phyloP scores from a whole-genome alignment of 2,888 invertebrate species.

The Encarsia formosa region DNA sequence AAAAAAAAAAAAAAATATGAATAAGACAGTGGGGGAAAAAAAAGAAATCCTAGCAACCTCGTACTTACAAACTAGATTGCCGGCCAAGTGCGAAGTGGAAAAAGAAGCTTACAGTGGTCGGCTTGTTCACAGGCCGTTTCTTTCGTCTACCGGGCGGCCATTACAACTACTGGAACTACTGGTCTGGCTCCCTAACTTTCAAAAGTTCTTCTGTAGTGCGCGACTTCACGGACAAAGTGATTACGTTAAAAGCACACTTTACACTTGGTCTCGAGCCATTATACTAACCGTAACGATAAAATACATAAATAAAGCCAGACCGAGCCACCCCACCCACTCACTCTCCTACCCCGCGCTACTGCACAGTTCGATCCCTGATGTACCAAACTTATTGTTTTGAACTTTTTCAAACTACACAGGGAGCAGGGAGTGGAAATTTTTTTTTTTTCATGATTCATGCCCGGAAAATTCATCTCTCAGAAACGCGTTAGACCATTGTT shows the following conservation, averaged over 20 bases:
- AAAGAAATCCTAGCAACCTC: too few relatives aligned
- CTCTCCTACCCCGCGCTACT: too few relatives aligned
- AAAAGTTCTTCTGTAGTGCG: conserved; percentile 34
- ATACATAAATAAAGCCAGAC: conserved; percentile 14
- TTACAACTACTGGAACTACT: conserved; percentile 3
- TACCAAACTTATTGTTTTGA: too few relatives aligned
- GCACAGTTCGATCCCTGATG: too few relatives aligned
- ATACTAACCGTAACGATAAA: conserved; percentile 23
- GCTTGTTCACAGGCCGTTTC: conserved; percentile 24
- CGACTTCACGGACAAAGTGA: conserved; percentile 33
- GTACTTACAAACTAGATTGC: too few relatives aligned
- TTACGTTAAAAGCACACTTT: conserved; percentile 44
- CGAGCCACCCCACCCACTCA: too few relatives aligned
- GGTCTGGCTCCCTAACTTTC: conserved; percentile 32
- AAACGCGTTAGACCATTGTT: too few relatives aligned
- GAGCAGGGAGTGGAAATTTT: too few relatives aligned
- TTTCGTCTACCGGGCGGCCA: conserved; percentile 10
- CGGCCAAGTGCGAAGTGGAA: neutral
- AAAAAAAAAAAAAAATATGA: neutral
- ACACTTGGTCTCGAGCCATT: conserved; percentile 32
- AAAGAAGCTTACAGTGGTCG: conserved; percentile 14
- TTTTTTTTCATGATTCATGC: too few relatives aligned
- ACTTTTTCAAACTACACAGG: too few relatives aligned
- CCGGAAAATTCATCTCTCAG: too few relatives aligned
- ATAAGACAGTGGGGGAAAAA: neutral